These are phyloP conservation scores for Leucoraja ocellata DNA, from an alignment of 2,797 vertebrate genomes.

Conservation along the genomic window DNA sequence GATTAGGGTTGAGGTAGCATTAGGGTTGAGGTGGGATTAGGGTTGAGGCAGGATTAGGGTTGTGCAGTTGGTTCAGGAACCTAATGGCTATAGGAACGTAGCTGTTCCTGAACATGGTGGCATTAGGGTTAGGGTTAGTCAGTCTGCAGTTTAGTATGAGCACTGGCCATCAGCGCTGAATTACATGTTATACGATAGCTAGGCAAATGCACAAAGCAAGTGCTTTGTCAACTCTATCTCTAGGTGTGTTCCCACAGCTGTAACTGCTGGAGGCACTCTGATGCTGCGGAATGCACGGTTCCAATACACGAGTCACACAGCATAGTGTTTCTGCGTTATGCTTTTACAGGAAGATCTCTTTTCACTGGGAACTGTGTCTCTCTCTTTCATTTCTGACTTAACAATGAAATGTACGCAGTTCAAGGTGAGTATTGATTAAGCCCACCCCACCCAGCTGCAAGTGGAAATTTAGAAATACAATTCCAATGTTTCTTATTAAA, in stretches of 20 bases:
- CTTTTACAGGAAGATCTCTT: neutral
- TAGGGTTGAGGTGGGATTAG: too few relatives aligned
- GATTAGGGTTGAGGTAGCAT: too few relatives aligned
- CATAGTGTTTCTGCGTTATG: neutral
- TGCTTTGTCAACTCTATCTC: neutral
- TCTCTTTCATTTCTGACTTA: neutral
- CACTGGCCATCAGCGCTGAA: neutral
- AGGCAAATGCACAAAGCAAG: neutral
- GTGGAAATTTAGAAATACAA: neutral
- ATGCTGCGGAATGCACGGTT: neutral
- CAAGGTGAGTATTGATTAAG: neutral
- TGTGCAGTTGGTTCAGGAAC: too few relatives aligned
- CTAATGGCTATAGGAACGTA: too few relatives aligned
- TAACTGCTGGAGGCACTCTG: neutral
- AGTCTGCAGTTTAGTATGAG: neutral
- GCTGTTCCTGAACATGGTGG: too few relatives aligned
- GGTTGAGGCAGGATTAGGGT: too few relatives aligned
- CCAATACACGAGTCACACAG: neutral
- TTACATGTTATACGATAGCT: neutral
- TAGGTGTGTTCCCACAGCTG: neutral
- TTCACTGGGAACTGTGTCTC: neutral
- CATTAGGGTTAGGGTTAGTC: too few relatives aligned
- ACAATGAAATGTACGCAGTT: neutral
- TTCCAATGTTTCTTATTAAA: neutral
- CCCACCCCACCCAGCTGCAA: neutral